A percentile compares a stretch with the other conserved stretches of the same genome.
Evolutionary conservation across 2,888 invertebrate genomes (phyloP).

Genomic region (Lepidonotus clava): DNA sequence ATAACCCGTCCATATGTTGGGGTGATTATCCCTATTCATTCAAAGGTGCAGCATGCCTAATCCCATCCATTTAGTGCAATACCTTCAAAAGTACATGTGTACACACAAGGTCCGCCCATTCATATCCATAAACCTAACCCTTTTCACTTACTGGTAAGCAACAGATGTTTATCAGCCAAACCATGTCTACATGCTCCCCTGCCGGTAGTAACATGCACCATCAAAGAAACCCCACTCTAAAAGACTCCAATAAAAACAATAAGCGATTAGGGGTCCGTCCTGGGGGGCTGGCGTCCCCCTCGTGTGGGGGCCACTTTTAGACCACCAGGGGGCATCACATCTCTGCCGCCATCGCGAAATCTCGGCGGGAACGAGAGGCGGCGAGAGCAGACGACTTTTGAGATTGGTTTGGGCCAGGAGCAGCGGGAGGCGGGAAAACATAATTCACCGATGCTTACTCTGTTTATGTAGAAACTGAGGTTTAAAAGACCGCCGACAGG

Average conservation of each 20-base stretch:
- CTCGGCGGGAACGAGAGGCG: neutral
- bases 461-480: no score
- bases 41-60: no score
- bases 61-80: no score
- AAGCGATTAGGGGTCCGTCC: neutral
- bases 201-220: neutral
- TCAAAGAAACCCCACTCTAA: neutral
- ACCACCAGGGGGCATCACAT: neutral
- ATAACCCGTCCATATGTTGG: no score
- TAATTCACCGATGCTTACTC: no score
- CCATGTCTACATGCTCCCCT: neutral
- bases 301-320: neutral
- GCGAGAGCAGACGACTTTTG: conserved; percentile 8
- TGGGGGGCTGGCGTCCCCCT: neutral
- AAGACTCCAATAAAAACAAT: conserved; percentile 6
- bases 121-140: no score
- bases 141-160: no score
- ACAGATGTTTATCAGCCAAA: neutral
- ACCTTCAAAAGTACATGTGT: no score
- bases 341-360: conserved; percentile 27
- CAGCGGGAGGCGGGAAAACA: neutral
- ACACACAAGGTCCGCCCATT: no score
- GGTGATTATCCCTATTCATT: no score
- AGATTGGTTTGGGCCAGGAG: neutral
- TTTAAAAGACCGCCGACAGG: no score